Percentiles rank a stretch among this genome's conserved stretches.
Evolutionary conservation across 2,113 vertebrate genomes (phyloP).

Genomic region (Alethe diademata): DNA sequence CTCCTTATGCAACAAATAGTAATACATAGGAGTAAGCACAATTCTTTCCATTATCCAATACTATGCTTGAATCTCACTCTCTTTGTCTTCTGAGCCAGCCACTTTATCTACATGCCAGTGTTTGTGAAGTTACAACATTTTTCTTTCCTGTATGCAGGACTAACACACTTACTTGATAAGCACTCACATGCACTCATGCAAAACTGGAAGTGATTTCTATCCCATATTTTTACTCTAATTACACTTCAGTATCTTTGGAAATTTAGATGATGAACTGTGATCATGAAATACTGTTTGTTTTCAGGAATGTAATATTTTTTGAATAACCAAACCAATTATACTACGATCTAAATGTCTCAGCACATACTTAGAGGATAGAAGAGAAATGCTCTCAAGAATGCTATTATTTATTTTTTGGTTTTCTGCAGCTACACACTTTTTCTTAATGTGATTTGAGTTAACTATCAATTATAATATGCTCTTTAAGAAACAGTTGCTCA

Average conservation of each 20-base stretch:
- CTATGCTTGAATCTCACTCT: neutral
- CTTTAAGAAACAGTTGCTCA: neutral
- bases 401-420: neutral
- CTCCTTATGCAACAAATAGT: neutral
- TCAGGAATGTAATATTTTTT: neutral
- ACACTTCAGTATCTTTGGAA: neutral
- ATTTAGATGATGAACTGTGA: neutral
- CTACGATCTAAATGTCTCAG: neutral
- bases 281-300: neutral
- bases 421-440: neutral
- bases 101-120: accelerated
- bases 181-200: neutral
- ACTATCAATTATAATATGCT: neutral
- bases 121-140: neutral
- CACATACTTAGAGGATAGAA: neutral
- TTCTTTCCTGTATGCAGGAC: neutral
- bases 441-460: neutral
- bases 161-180: accelerated
- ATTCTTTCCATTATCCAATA: neutral
- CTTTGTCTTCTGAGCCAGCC: neutral
- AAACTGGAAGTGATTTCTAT: neutral
- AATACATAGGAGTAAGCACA: accelerated
- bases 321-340: neutral
- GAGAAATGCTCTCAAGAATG: neutral
- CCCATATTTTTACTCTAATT: neutral